These are phyloP conservation scores for Crax fasciolata DNA, from an alignment of 2,797 vertebrate species.

Conservation along the genomic window DNA sequence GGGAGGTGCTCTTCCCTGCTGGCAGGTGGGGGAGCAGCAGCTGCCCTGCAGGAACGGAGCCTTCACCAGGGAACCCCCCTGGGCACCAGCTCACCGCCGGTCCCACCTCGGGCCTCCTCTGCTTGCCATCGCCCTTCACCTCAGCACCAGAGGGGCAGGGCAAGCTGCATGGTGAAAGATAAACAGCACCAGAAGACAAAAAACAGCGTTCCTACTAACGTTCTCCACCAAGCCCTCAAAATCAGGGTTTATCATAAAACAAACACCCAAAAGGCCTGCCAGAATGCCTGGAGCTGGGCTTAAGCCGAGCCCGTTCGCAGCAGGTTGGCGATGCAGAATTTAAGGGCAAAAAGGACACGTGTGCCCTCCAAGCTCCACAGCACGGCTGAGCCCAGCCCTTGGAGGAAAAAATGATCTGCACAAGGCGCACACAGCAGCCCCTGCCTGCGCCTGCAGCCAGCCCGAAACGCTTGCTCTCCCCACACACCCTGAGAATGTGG, in stretches of 20 bases:
- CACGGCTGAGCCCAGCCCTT: background rate
- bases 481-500: background rate
- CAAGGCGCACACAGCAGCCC: fast-evolving
- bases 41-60: background rate
- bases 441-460: background rate
- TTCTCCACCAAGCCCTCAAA: background rate
- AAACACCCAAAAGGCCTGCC: background rate
- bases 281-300: background rate
- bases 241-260: background rate
- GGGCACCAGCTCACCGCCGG: background rate
- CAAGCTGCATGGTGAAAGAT: background rate
- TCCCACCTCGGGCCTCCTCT: background rate
- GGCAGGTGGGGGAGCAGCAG: background rate
- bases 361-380: background rate
- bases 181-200: background rate
- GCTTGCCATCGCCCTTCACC: background rate
- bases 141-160: background rate
- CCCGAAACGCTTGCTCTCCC: background rate
- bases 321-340: background rate
- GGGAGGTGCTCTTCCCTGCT: background rate
- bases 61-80: background rate
- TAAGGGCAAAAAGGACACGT: background rate
- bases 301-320: background rate
- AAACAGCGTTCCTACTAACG: background rate
- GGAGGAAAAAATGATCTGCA: background rate